These are phyloP conservation scores for Lamellibrachia satsuma DNA, from an alignment of 2,888 invertebrate species.

Conservation along the genomic window DNA sequence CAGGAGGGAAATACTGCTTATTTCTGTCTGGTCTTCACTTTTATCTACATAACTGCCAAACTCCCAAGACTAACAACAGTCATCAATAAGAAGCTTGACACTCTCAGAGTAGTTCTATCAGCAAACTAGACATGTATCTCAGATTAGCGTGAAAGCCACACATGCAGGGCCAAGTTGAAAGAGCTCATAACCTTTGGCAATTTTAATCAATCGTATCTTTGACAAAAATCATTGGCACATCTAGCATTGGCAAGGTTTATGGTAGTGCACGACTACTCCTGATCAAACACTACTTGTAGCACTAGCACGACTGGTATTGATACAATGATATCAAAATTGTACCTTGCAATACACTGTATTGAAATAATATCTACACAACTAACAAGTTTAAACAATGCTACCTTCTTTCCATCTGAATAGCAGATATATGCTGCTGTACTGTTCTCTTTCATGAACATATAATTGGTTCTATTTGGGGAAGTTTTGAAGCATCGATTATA, in stretches of 20 bases:
- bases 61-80: background rate
- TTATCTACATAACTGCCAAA: background rate
- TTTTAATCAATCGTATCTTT: background rate
- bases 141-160: background rate
- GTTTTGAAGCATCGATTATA: background rate
- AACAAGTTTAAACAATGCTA: background rate
- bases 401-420: background rate
- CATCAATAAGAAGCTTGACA: slow-evolving; percentile 5
- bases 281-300: background rate
- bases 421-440: background rate
- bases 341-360: background rate
- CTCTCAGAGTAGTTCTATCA: background rate
- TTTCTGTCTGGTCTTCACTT: background rate
- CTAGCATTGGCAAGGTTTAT: background rate
- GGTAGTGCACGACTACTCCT: background rate
- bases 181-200: background rate
- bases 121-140: background rate
- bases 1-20: background rate
- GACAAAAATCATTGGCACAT: background rate
- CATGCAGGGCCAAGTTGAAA: background rate
- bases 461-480: background rate
- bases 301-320: too few relatives aligned
- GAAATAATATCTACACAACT: background rate
- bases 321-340: too few relatives aligned
- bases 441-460: background rate